These are phyloP conservation scores for Drosophila nr. perissopoda DNA, from an alignment of 2,888 invertebrate genomes.

Conservation along the genomic window DNA sequence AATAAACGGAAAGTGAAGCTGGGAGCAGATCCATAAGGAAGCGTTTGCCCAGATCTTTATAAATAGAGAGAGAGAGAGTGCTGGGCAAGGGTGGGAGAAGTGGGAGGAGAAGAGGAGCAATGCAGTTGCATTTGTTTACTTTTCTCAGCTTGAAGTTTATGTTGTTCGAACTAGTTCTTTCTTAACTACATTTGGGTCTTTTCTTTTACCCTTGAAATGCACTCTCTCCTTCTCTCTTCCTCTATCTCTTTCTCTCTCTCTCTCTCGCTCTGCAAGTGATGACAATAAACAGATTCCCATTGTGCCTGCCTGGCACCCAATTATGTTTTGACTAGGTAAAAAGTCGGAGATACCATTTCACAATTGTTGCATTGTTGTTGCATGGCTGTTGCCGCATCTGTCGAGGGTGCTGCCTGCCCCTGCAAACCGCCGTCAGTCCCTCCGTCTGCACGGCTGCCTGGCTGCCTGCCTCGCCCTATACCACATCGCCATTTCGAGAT, in stretches of 20 bases:
- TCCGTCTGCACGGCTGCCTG: conserved; percentile 35
- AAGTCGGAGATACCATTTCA: conserved; percentile 43
- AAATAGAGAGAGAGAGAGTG: conserved; percentile 12
- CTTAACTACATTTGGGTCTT: not conserved
- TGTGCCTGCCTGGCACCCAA: conserved; percentile 47
- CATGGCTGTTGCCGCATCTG: conserved; percentile 43
- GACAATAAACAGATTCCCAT: conserved; percentile 72
- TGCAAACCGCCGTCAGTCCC: not conserved
- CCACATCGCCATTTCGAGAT: conserved; percentile 6
- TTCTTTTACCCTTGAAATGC: conserved; percentile 66
- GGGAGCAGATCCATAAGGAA: conserved; percentile 22
- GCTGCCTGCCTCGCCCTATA: conserved; percentile 30
- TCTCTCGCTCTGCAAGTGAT: conserved; percentile 3
- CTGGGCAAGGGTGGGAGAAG: not conserved
- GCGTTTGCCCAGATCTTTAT: conserved; percentile 4
- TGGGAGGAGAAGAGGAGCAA: not conserved
- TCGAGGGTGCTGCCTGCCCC: conserved; percentile 40
- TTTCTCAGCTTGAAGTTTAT: conserved; percentile 6
- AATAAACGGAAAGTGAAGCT: not conserved
- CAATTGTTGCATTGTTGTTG: conserved; percentile 48
- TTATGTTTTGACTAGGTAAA: conserved; percentile 71
- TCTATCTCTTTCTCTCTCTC: not conserved
- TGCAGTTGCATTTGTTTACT: conserved; percentile 38
- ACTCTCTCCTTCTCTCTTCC: not conserved
- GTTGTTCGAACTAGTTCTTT: not conserved